Evolutionary conservation across 2,888 invertebrate genomes (phyloP).

Genomic region (Sesamia inferens): DNA sequence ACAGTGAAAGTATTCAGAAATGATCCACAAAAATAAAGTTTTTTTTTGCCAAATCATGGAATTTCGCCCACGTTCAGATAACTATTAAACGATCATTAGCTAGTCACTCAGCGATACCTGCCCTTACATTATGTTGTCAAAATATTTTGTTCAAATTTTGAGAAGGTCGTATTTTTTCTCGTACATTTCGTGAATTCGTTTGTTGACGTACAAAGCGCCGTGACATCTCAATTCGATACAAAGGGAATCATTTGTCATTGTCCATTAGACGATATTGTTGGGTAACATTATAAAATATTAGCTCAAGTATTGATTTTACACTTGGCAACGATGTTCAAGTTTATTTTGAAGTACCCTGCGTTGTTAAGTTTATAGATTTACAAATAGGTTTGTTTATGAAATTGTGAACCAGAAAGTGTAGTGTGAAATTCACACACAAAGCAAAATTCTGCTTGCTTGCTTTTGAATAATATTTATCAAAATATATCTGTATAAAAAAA

Average conservation of each 20-base stretch:
- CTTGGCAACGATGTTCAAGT: conserved; percentile 41
- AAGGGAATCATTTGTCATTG: conserved; percentile 88
- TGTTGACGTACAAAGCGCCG: conserved; percentile 78
- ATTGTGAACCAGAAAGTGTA: conserved; percentile 20
- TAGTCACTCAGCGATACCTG: conserved; percentile 78
- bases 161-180: conserved; percentile 71
- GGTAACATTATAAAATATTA: conserved; percentile 81
- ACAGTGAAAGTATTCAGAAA: conserved; percentile 28
- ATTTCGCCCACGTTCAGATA: conserved; percentile 58
- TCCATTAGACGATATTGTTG: conserved; percentile 88
- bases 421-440: too few relatives aligned
- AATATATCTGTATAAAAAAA: neutral
- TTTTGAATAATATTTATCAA: neutral
- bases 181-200: conserved; percentile 86
- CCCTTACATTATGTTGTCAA: conserved; percentile 88
- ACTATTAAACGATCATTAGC: conserved; percentile 86
- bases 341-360: conserved; percentile 44
- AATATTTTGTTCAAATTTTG: conserved; percentile 84
- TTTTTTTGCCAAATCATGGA: conserved; percentile 19
- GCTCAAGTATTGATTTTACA: conserved; percentile 63
- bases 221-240: conserved; percentile 87
- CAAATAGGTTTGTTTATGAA: conserved; percentile 7
- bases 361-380: conserved; percentile 30
- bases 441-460: too few relatives aligned
- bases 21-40: neutral